phyloP scores from a whole-genome alignment of 2,797 vertebrate genomes.

The Lophius americanus region DNA sequence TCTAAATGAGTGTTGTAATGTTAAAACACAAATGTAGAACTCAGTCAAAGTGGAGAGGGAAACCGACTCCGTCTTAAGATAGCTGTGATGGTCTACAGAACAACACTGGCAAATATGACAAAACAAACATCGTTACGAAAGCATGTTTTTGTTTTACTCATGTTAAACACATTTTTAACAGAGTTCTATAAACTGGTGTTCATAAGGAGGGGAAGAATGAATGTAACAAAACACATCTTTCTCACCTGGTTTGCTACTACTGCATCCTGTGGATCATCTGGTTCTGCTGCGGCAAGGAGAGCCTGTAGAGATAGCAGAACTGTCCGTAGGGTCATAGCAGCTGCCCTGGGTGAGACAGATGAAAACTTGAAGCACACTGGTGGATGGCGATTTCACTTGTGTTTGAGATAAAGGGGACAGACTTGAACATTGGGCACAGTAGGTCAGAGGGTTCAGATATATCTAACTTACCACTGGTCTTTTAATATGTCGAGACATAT shows the following conservation, averaged over 20 bases:
- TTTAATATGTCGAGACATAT: slow-evolving; percentile 99
- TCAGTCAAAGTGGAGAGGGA: not conserved
- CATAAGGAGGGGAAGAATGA: not conserved
- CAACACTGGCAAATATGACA: not conserved
- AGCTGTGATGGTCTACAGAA: too few relatives aligned
- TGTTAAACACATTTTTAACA: not conserved
- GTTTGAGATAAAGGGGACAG: not conserved
- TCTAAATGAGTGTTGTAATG: not conserved
- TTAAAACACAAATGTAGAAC: too few relatives aligned
- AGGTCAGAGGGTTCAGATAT: not conserved
- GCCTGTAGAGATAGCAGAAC: slow-evolving; percentile 98
- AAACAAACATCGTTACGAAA: not conserved
- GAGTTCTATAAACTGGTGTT: too few relatives aligned
- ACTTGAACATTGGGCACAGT: not conserved
- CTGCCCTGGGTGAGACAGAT: slow-evolving; percentile 86
- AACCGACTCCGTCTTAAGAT: too few relatives aligned
- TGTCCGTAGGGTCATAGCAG: slow-evolving; percentile 98
- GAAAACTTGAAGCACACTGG: slow-evolving; percentile 6
- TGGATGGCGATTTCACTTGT: not conserved
- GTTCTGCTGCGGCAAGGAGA: slow-evolving; percentile 95
- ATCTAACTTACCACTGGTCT: slow-evolving; percentile 95
- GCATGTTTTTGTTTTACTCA: too few relatives aligned
- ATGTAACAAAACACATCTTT: not conserved
- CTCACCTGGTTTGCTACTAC: slow-evolving; percentile 98
- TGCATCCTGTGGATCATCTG: slow-evolving; percentile 98